phyloP scores from a whole-genome alignment of 2,888 invertebrate species.

The Megamerina dolium region DNA sequence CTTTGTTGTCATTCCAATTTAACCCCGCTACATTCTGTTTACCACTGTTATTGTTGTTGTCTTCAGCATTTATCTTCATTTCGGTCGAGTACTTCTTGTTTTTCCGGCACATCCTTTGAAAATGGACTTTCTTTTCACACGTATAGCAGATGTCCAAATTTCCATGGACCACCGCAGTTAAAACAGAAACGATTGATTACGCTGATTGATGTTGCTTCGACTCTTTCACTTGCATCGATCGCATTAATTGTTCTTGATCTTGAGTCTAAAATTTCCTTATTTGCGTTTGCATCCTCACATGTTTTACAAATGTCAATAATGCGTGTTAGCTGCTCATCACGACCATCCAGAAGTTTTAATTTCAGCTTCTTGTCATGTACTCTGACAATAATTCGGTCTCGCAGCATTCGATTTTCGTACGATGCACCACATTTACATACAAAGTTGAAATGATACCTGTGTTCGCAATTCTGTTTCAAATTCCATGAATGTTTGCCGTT shows the following conservation, averaged over 20 bases:
- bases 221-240: neutral
- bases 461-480: conserved; percentile 21
- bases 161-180: conserved; percentile 11
- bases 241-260: too few species aligned
- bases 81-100: neutral
- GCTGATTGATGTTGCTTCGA: neutral
- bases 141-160: too few species aligned
- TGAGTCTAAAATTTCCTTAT: too few species aligned
- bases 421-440: conserved; percentile 14
- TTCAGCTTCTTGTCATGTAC: conserved; percentile 18
- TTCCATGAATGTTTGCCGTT: conserved; percentile 6
- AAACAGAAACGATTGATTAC: conserved; percentile 11
- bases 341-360: conserved; percentile 16
- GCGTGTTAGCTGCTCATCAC: conserved; percentile 13
- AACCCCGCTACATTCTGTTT: conserved; percentile 4
- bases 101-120: conserved; percentile 6
- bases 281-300: conserved; percentile 10
- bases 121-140: conserved; percentile 11
- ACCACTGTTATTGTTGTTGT: neutral
- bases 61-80: neutral
- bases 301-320: conserved; percentile 17
- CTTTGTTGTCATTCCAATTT: conserved; percentile 1
- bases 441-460: conserved; percentile 18
- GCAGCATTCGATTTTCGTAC: conserved; percentile 19
- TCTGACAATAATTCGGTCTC: conserved; percentile 18